Evolutionary conservation across 2,797 vertebrate species (phyloP), one percentile per base, ranked within the genome.

Genomic region (Platalea minor): DNA sequence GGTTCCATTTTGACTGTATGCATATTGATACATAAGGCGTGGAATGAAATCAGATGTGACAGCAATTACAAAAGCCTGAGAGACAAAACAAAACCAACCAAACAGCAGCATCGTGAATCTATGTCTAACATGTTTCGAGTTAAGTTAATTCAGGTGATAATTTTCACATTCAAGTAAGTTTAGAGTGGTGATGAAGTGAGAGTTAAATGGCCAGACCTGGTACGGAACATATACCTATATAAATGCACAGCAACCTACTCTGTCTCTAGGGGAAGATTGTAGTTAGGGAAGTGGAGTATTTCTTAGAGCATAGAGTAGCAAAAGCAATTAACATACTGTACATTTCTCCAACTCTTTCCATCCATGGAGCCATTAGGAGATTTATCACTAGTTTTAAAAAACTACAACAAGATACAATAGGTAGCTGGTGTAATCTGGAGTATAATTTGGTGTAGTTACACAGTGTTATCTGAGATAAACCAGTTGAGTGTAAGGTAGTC

Each of bases 31-130:
- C 96, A 99, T 98, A 9, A 99, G 98, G 80, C 99, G 99, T 18
- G 99, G 99, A 92, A 99, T 99, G 97, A 99, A 99, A 98, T 99
- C 99, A 0, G 99, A 99, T 15, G 99, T 99, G 97, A 99, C 98
- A 59, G 99, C 98, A 75, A 99, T 99, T 94, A 99, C 99, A 95
- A 99, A 99, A 94, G 99, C 99, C 99, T 99, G 95, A 63, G 70
- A 95, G 93, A 89, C 11, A 93, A 33, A 35, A 65, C 39, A 79
- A 69, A 5, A 39, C 21, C 46, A 92, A 86, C 3, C 25, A 54
- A 65, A 59, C 10, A 65, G 77, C 53, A 90, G 60, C 5, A 8
- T 51, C 0, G 0, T 76, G 70, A 97, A 74, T 79, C 51, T 35
- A 6, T 23, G 33, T 61, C 68, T 72, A 43, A 43, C 1, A 0